Conservation (phyloP, 2,113 vertebrate genomes). For the Prinia subflava region DNA sequence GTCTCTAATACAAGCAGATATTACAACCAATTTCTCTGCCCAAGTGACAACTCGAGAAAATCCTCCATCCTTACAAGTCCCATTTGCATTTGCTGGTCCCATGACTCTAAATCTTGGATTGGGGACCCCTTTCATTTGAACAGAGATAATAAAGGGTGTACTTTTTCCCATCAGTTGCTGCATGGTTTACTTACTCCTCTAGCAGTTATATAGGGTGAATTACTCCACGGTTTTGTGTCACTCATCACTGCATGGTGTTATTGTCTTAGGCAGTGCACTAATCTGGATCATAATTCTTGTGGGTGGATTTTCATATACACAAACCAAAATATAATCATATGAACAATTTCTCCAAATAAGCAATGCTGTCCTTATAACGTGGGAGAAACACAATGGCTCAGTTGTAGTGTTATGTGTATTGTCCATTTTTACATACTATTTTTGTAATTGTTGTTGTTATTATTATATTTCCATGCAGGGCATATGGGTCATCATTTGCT, state of each 20-base stretch:
- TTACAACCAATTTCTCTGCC: not conserved
- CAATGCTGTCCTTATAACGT: not conserved
- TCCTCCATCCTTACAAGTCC: not conserved
- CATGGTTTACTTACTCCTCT: not conserved
- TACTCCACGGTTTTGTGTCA: not conserved
- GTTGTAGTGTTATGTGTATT: not conserved
- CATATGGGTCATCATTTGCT: not conserved
- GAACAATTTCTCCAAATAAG: not conserved
- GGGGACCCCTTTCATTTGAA: not conserved
- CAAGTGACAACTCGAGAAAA: not conserved
- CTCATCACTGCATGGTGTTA: not conserved
- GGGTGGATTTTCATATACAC: not conserved
- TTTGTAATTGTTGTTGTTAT: not conserved
- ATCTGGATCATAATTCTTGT: not conserved
- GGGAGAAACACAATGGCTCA: not conserved
- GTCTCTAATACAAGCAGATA: not conserved
- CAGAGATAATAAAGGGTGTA: not conserved
- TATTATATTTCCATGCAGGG: not conserved
- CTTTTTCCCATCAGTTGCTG: not conserved
- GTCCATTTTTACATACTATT: not conserved
- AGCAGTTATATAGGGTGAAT: not conserved
- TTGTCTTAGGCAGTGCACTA: not conserved
- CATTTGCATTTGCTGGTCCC: not conserved
- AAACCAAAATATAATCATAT: not conserved
- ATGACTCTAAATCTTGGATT: not conserved